Evolutionary conservation across 2,888 invertebrate species (phyloP).

Genomic region (Cacoxenus indagator): DNA sequence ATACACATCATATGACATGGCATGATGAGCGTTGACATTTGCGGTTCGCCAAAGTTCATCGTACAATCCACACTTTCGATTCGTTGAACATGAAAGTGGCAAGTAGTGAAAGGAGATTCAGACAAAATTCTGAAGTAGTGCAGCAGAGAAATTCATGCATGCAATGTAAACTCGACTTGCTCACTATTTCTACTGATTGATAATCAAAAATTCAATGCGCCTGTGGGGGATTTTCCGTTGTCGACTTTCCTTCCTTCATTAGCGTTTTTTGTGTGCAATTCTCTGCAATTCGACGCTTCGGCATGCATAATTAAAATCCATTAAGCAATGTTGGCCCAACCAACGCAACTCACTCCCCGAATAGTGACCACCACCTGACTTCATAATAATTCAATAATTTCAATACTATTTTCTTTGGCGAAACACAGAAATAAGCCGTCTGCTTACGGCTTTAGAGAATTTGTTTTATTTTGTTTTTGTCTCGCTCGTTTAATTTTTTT

Average conservation of each 20-base stretch:
- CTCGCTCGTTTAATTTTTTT: neutral
- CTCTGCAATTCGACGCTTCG: slow-evolving; percentile 17
- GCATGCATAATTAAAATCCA: slow-evolving; percentile 62
- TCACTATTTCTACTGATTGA: neutral
- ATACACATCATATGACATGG: slow-evolving; percentile 6
- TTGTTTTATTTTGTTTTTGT: neutral
- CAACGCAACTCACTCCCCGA: neutral
- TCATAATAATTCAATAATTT: neutral
- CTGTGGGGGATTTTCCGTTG: neutral
- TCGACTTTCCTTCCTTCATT: neutral
- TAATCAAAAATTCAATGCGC: slow-evolving; percentile 19
- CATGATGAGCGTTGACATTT: neutral
- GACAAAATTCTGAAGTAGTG: neutral
- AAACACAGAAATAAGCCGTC: slow-evolving; percentile 3
- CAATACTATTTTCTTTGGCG: neutral
- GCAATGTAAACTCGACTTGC: neutral
- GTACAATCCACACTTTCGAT: too few species aligned
- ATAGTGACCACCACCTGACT: neutral
- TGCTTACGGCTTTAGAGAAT: neutral
- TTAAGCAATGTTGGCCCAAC: slow-evolving; percentile 54
- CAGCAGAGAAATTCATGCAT: neutral
- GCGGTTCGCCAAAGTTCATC: neutral
- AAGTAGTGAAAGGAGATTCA: neutral
- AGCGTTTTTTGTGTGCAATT: slow-evolving; percentile 14
- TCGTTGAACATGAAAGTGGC: slow-evolving; percentile 46